Base-by-base conservation (phyloP, 2,797 vertebrate genomes). In the Moxostoma hubbsi region DNA sequence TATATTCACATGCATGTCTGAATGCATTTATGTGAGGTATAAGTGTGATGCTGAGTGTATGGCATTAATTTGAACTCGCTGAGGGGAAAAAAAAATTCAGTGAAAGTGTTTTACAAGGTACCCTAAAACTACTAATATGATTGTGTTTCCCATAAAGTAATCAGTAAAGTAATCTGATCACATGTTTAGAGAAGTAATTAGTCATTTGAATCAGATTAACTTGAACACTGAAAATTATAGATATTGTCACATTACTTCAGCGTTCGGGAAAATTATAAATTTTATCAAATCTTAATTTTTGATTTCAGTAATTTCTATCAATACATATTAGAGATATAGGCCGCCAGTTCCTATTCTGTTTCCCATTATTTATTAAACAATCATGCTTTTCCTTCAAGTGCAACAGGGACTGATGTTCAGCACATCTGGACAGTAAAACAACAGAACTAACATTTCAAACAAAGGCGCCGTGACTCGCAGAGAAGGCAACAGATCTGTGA, bases 341-440 rank as follows among this genome's bases (percentile, higher is more conserved):
- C 51, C 15, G 3, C 1, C 15, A 9, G n/a, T 18, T 75, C 51
- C 64, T 57, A 57, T 63, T 51, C 12, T 55, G 24, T 55, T 45
- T 10, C 45, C 71, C 16, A 63, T 68, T 18, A 45, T 59, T 13
- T 49, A 36, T 77, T 51, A 43, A 59, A 51, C 57, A 24, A 24
- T 24, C 24, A 3, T 24, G 16, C 51, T 24, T 24, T 24, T 24
- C 24, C 43, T 36, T 67, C 16, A 49, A 9, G 74, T 18, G 43
- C 57, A 46, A 68, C 75, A 68, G 13, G 13, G 18, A 53, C 51
- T 11, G 51, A 53, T 5, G 51, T 7, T 53, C 50, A 51, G 24
- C 24, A 24, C 24, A 24, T 24, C 24, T 24, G 24, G 24, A 24
- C 50, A 62, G 11, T 12, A 13, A 12, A 61, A 18, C 43, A 12